phyloP scores from a whole-genome alignment of 2,113 vertebrate genomes.

The Tautogolabrus adspersus region DNA sequence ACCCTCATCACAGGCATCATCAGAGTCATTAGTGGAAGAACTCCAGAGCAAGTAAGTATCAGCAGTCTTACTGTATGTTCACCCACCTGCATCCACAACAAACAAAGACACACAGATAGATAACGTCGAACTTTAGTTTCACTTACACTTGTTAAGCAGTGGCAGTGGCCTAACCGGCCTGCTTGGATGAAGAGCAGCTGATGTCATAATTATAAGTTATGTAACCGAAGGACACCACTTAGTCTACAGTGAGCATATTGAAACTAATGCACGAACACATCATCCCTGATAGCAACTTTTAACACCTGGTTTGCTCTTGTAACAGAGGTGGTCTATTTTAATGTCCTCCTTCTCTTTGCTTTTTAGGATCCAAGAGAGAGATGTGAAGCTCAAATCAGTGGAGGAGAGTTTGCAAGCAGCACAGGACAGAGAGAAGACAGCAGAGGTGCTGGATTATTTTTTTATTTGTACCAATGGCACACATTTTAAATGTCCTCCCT shows the following conservation, averaged over 20 bases:
- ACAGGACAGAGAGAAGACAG: constrained; percentile 76
- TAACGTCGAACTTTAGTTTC: not conserved
- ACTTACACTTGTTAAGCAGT: not conserved
- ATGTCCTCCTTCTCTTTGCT: not conserved
- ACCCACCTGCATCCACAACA: not conserved
- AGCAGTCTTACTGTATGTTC: not conserved
- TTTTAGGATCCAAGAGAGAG: constrained; percentile 90
- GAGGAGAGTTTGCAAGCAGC: constrained; percentile 89
- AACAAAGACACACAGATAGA: not conserved
- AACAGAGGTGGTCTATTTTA: not conserved
- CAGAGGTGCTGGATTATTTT: constrained; percentile 68
- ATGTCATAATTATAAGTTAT: constrained; percentile 12
- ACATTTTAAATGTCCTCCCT: not conserved
- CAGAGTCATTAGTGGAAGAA: constrained; percentile 88
- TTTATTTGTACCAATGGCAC: not conserved
- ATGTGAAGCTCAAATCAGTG: constrained; percentile 88
- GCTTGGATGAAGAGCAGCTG: not conserved
- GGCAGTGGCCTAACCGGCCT: not conserved
- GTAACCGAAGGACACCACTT: not conserved
- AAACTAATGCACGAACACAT: not conserved
- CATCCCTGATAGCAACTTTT: constrained; percentile 9
- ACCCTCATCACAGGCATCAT: constrained; percentile 83
- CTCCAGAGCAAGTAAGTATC: constrained; percentile 91
- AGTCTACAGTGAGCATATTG: not conserved
- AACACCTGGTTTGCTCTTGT: not conserved